Evolutionary conservation across 2,888 invertebrate species (phyloP).

Genomic region (Drosophila putrida): DNA sequence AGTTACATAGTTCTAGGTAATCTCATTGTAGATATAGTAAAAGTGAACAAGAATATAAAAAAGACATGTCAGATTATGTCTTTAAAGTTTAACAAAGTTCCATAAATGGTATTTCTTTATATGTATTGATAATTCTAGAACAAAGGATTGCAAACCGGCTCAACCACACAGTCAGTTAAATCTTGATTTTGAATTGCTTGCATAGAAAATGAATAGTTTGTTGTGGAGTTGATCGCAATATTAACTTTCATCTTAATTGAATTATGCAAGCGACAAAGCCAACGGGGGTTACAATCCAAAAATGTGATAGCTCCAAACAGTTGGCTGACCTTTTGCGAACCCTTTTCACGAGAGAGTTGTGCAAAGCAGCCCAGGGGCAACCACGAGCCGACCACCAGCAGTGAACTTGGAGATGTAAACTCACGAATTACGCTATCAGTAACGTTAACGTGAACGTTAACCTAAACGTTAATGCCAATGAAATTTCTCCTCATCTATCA

Average conservation of each 20-base stretch:
- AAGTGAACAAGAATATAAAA: constrained; percentile 8
- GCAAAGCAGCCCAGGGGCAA: constrained; percentile 49
- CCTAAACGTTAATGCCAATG: background rate
- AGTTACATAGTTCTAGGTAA: background rate
- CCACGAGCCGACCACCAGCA: constrained; percentile 47
- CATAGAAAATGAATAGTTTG: constrained; percentile 8
- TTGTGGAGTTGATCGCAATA: constrained; percentile 36
- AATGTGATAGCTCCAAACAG: constrained; percentile 38
- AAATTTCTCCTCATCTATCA: constrained; percentile 57
- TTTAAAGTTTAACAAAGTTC: background rate
- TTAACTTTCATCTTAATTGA: constrained; percentile 59
- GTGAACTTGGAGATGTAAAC: constrained; percentile 65
- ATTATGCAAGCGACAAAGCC: constrained; percentile 66
- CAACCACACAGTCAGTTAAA: background rate
- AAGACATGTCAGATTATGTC: background rate
- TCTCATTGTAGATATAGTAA: constrained; percentile 5
- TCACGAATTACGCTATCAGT: constrained; percentile 44
- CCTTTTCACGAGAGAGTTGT: constrained; percentile 58
- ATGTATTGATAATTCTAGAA: constrained; percentile 12
- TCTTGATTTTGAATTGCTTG: background rate
- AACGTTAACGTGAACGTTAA: background rate
- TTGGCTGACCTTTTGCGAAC: constrained; percentile 68
- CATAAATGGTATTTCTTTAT: background rate
- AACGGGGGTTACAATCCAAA: constrained; percentile 55
- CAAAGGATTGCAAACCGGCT: constrained; percentile 6